Percentiles rank a stretch among this genome's conserved stretches.
These are phyloP conservation scores for Mesitornis unicolor DNA, from an alignment of 2,113 vertebrate species.

Conservation along the genomic window DNA sequence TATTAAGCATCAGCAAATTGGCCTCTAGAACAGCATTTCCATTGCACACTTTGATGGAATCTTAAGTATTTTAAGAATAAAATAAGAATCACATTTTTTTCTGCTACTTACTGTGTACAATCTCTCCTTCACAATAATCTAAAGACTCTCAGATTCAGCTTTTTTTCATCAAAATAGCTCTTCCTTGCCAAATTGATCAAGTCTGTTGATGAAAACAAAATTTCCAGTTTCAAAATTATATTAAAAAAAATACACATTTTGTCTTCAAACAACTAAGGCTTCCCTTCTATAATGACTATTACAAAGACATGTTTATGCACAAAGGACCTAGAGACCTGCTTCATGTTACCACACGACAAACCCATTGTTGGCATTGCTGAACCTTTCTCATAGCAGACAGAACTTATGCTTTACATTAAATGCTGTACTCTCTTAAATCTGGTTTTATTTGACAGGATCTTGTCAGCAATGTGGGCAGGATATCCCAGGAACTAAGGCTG, in stretches of 20 bases:
- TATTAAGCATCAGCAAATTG: not conserved
- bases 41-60: not conserved
- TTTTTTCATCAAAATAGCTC: not conserved
- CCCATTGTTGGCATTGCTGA: not conserved
- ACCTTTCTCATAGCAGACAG: not conserved
- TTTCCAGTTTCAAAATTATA: not conserved
- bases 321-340: not conserved
- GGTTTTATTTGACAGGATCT: not conserved
- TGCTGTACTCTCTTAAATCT: rapidly evolving
- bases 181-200: not conserved
- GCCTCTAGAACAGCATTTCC: not conserved
- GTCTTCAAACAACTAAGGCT: not conserved
- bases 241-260: not conserved
- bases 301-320: not conserved
- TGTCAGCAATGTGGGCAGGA: not conserved
- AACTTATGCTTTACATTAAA: not conserved
- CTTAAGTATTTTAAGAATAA: not conserved
- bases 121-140: not conserved
- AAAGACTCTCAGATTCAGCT: not conserved
- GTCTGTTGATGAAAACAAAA: not conserved
- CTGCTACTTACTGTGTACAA: not conserved
- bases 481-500: not conserved
- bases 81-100: not conserved
- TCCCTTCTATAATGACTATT: not conserved
- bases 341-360: not conserved